A percentile compares a stretch with the other conserved stretches of the same genome.
Evolutionary conservation across 2,797 vertebrate genomes (phyloP).

Genomic region (Dromococcyx pavoninus): DNA sequence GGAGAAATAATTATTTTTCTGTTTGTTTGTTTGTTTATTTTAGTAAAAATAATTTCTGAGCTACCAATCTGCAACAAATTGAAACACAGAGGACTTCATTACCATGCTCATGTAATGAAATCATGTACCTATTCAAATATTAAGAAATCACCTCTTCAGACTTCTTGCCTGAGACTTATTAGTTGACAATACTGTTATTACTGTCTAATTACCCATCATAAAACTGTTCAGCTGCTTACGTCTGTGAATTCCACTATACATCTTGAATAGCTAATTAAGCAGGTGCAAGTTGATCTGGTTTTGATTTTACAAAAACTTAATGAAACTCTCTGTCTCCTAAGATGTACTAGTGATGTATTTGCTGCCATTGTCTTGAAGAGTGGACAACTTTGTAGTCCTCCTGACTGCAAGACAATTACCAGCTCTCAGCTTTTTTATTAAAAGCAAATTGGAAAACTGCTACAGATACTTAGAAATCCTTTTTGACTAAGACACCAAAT

Average conservation of each 20-base stretch:
- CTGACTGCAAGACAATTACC: neutral
- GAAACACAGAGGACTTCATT: neutral
- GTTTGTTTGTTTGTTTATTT: too few relatives aligned
- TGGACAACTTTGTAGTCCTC: neutral
- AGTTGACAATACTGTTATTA: neutral
- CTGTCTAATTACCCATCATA: neutral
- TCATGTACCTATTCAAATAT: neutral
- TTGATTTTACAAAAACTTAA: neutral
- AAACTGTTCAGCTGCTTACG: neutral
- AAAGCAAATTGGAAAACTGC: neutral
- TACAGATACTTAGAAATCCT: neutral
- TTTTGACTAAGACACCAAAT: neutral
- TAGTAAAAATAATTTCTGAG: neutral
- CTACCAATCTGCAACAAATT: neutral
- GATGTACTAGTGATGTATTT: neutral
- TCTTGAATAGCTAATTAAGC: neutral
- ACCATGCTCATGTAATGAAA: neutral
- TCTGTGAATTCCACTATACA: neutral
- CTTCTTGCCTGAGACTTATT: neutral
- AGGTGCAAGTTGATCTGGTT: neutral
- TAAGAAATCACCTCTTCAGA: neutral
- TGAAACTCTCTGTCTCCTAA: too few relatives aligned
- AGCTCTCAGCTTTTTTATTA: neutral
- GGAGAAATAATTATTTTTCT: neutral
- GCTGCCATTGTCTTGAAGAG: neutral